A percentile compares a stretch with the other conserved stretches of the same genome.
Conservation (phyloP, 2,113 vertebrate genomes). For the Oceanites oceanicus region DNA sequence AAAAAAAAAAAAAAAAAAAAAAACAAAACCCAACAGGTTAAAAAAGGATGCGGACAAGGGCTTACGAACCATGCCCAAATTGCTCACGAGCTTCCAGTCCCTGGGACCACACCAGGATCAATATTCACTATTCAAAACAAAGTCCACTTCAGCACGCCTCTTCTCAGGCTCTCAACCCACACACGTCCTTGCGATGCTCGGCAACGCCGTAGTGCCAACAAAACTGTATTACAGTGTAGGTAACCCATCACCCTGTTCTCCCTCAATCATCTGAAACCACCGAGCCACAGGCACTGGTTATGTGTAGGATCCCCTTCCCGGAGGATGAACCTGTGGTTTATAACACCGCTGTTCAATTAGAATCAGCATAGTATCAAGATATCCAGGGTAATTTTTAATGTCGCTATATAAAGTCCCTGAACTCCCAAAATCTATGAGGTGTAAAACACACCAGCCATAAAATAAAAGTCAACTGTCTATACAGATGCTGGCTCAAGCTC, state of each 20-base stretch:
- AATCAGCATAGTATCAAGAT: background rate
- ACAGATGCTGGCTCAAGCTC: no score
- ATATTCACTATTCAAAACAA: background rate
- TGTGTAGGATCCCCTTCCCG: background rate
- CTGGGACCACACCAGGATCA: background rate
- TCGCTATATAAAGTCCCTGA: background rate
- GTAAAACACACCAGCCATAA: background rate
- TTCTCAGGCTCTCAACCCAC: background rate
- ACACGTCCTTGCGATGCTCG: fast-evolving
- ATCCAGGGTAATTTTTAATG: background rate
- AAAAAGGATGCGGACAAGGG: background rate
- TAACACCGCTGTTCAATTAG: background rate
- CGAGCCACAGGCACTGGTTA: background rate
- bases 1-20: background rate
- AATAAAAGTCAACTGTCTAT: background rate
- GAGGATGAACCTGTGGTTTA: background rate
- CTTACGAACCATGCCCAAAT: background rate
- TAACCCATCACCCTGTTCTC: background rate
- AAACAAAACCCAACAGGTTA: no score
- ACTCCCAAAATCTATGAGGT: background rate
- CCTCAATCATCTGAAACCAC: background rate
- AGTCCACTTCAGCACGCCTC: background rate
- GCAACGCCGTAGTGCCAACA: background rate
- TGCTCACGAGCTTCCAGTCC: background rate
- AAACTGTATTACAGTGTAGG: no score